Evolutionary conservation across 2,888 invertebrate species (phyloP).

Genomic region (Caenorhabditis uteleia): DNA sequence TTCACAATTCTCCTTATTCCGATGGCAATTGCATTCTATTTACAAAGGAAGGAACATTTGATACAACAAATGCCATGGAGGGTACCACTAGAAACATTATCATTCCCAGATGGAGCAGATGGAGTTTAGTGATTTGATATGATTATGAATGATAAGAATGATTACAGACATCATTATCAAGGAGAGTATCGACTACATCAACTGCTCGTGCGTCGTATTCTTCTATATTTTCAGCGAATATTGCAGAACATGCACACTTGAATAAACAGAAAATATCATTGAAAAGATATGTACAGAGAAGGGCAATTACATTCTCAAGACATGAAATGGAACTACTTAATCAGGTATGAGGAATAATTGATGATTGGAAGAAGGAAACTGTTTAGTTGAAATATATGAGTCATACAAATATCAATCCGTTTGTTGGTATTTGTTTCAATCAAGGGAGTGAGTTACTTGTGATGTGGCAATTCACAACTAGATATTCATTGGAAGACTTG

Average conservation of each 20-base stretch:
- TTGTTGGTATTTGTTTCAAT: constrained; percentile 55
- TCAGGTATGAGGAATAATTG: constrained; percentile 25
- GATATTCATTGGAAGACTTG: constrained; percentile 48
- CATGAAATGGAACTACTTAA: constrained; percentile 51
- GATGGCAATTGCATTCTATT: constrained; percentile 43
- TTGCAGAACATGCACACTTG: constrained; percentile 21
- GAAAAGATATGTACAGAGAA: constrained; percentile 36
- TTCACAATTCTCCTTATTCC: constrained; percentile 38
- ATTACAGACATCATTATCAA: constrained; percentile 10
- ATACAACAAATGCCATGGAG: constrained; percentile 54
- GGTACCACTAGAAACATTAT: constrained; percentile 37
- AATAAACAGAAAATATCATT: constrained; percentile 19
- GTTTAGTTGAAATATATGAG: constrained; percentile 46
- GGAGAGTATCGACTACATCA: constrained; percentile 29
- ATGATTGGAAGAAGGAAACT: background rate
- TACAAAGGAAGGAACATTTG: constrained; percentile 50
- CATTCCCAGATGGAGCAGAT: constrained; percentile 19
- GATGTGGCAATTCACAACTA: constrained; percentile 42
- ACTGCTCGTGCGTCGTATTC: constrained; percentile 33
- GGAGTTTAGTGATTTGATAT: background rate
- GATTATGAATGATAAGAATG: background rate
- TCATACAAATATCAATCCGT: constrained; percentile 46
- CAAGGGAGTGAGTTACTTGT: constrained; percentile 43
- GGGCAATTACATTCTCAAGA: constrained; percentile 43
- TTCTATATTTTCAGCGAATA: constrained; percentile 18